These are phyloP conservation scores for Labroides dimidiatus DNA, from an alignment of 2,797 vertebrate genomes.

Conservation along the genomic window DNA sequence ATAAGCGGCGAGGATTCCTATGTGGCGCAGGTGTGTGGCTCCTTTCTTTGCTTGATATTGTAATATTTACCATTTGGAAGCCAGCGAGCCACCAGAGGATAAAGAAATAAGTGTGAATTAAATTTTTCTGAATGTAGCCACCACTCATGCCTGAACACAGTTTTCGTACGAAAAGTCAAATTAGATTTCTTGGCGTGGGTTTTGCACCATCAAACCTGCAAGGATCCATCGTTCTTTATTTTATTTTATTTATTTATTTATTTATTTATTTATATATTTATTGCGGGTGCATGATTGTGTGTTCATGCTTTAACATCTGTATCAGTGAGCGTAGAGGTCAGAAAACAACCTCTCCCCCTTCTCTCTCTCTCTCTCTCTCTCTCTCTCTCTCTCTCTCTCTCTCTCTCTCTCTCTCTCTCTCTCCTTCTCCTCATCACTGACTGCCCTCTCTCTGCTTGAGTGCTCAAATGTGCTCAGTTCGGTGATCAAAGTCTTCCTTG, in stretches of 20 bases:
- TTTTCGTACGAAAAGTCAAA: conserved; percentile 42
- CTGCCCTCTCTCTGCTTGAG: conserved; percentile 82
- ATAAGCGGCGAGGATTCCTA: conserved; percentile 41
- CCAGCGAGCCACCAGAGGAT: conserved; percentile 47
- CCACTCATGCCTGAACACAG: conserved; percentile 37
- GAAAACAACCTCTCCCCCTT: conserved; percentile 58
- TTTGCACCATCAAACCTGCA: conserved; percentile 22
- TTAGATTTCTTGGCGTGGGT: conserved; percentile 58
- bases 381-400: too few species aligned
- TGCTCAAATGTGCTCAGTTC: conserved; percentile 80
- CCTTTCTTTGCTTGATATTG: conserved; percentile 40
- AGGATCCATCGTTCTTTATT: conserved; percentile 13
- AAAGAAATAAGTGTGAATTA: conserved; percentile 63
- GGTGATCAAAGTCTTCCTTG: conserved; percentile 84
- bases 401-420: too few species aligned
- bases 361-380: too few species aligned
- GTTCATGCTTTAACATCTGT: conserved; percentile 75
- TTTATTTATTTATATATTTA: too few species aligned
- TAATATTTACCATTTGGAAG: conserved; percentile 53
- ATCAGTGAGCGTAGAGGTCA: conserved; percentile 77
- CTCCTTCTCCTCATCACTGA: conserved; percentile 69
- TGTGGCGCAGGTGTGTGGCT: conserved; percentile 33
- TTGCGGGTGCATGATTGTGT: conserved; percentile 54
- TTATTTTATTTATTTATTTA: conserved; percentile 28
- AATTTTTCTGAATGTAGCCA: conserved; percentile 52